These are phyloP conservation scores for Morelia viridis DNA, from an alignment of 2,797 vertebrate species.

Conservation along the genomic window DNA sequence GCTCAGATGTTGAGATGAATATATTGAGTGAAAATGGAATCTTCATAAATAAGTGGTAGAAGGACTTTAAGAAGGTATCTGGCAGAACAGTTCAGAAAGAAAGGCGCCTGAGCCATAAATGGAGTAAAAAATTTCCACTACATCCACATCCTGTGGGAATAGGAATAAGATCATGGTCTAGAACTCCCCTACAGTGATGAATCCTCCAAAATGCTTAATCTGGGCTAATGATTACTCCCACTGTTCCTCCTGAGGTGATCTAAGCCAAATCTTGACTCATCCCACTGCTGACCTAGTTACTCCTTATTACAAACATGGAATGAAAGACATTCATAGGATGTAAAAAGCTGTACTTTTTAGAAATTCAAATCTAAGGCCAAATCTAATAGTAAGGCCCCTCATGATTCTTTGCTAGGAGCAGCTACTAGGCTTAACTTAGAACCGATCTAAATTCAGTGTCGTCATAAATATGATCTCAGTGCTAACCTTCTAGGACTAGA, in stretches of 20 bases:
- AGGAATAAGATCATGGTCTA: slow-evolving; percentile 1
- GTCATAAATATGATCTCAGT: neutral
- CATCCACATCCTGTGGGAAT: neutral
- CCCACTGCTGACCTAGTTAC: slow-evolving; percentile 14
- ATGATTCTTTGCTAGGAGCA: neutral
- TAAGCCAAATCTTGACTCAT: neutral
- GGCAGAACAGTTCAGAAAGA: neutral
- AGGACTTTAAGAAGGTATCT: neutral
- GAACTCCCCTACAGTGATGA: slow-evolving; percentile 2
- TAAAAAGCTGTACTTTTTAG: slow-evolving; percentile 11
- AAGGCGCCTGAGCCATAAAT: neutral
- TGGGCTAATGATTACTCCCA: neutral
- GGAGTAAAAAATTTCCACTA: neutral
- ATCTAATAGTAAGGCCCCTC: slow-evolving; percentile 13
- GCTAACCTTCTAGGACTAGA: slow-evolving; percentile 14
- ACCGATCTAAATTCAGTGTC: neutral
- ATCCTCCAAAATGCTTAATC: slow-evolving; percentile 22
- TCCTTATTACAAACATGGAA: neutral
- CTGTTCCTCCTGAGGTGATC: neutral
- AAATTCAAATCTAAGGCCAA: slow-evolving; percentile 21
- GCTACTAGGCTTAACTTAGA: slow-evolving; percentile 25
- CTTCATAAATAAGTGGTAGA: neutral
- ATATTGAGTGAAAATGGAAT: slow-evolving; percentile 6
- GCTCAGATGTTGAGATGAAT: neutral
- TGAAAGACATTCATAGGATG: neutral